Base-by-base conservation (phyloP, 2,113 vertebrate genomes). In the Alligator mississippiensis region DNA sequence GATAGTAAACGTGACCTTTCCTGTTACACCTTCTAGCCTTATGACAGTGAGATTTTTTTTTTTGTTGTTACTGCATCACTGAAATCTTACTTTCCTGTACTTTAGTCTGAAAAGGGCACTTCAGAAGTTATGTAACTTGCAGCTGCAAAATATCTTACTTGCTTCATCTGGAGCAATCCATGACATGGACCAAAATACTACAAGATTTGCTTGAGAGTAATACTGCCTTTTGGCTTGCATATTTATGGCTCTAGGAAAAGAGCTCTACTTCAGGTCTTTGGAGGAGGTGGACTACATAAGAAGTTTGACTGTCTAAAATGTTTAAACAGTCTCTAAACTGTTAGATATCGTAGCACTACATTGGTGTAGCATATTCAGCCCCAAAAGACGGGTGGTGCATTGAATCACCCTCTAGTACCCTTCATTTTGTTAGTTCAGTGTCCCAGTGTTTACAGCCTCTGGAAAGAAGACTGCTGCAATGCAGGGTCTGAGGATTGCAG, bases 91-190 rank as follows among this genome's bases (percentile, higher is more conserved):
- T 55, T 58, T 63, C 4, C 15, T 68, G 28, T 55, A 8, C 84
- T 22, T 84, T 17, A 25, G 38, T 61, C 54, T 80, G 58, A 54
- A 70, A 70, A 27, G 78, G 55, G 27, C 9, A 5, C 8, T 68
- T n/a, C 30, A 70, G 18, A 70, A 22, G 4, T 55, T 79, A 38
- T 2, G 1, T 60, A 70, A 17, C 70, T 68, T 55, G 61, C 9
- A 22, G 47, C 70, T 60, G n/a, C 13, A 11, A 62, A 72, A 77
- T 30, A 21, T 58, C 66, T 38, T 38, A n/a, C 14, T 62, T 11
- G 0, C 63, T 57, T 64, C 8, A 3, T 24, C 27, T 80, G 15
- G 74, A 1, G 57, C 78, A 28, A 61, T 34, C 0, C 0, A 22
- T 77, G 38, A 6, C 75, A 24, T 82, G 59, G 72, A 61, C 60